Conservation (phyloP, 2,888 invertebrate species). For the Trileptium ribeirensis region DNA sequence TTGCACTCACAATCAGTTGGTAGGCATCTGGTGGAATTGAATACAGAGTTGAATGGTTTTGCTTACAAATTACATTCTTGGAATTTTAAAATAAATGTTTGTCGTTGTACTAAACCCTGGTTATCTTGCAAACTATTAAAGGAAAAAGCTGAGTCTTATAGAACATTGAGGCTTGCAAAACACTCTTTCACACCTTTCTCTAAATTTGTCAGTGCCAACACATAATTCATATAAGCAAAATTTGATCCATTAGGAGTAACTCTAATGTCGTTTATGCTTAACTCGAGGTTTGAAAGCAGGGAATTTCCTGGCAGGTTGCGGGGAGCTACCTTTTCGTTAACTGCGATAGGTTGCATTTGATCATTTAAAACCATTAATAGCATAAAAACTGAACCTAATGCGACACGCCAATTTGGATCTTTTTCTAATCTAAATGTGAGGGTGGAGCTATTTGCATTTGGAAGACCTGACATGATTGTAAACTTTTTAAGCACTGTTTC, state of each 20-base stretch:
- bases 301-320: constrained; percentile 3
- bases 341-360: background rate
- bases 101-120: background rate
- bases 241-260: background rate
- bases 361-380: background rate
- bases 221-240: background rate
- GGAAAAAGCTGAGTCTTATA: background rate
- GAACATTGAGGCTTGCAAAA: background rate
- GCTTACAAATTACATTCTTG: background rate
- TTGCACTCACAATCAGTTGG: background rate
- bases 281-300: background rate
- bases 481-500: no score
- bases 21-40: background rate
- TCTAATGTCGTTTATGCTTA: background rate
- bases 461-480: background rate
- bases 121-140: background rate
- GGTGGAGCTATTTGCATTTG: background rate
- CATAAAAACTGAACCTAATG: background rate
- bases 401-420: background rate
- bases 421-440: background rate
- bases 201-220: background rate
- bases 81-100: background rate
- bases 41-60: background rate
- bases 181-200: background rate
- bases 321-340: background rate